Evolutionary conservation across 1,140 invertebrate genomes (phyloP), one percentile per base, ranked within the genome.

Genomic region (Meloidogyne hapla): DNA sequence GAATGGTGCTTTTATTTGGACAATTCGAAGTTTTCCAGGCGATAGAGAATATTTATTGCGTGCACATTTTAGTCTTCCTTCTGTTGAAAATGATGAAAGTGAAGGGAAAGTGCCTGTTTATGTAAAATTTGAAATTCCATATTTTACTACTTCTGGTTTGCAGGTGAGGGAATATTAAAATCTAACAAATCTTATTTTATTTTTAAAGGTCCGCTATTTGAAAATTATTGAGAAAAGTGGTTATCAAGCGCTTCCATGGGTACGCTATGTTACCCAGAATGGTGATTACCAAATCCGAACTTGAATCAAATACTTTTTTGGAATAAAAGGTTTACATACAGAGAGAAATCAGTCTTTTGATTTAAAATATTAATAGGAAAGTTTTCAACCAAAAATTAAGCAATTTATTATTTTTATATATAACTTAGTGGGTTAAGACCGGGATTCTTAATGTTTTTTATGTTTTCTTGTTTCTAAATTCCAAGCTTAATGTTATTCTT

Each of bases 181-280:
- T 26, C n/a, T n/a, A n/a, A n/a, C n/a, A n/a, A n/a, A n/a, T n/a
- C n/a, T n/a, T 9, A 61, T 61, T 28, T 40, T 9, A n/a, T 84
- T 80, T 83, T 40, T 10, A 40, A 75, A 90, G 89, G 89, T 98
- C 3, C 91, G 96, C 45, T 99, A 99, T 88, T 90, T 99, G 79
- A 99, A 99, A 89, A 99, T 99, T 85, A 99, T 99, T 85, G 97
- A 99, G 84, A 99, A 99, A 88, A 98, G 94, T 88, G 97, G 96
- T 0, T 99, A 99, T 87, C 96, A 99, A 89, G 96, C 96, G 0
- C 86, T 99, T 69, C 97, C 97, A 0, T 99, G 96, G 96, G 96
- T 99, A 8, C 90, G 28, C 1, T 82, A 99, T 85, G 99, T 99
- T 65, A 99, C 97, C 21, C 96, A 99, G 87, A 99, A 99, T 89